Conservation (phyloP, 2,888 invertebrate species). For the Orthonevra nobilis region DNA sequence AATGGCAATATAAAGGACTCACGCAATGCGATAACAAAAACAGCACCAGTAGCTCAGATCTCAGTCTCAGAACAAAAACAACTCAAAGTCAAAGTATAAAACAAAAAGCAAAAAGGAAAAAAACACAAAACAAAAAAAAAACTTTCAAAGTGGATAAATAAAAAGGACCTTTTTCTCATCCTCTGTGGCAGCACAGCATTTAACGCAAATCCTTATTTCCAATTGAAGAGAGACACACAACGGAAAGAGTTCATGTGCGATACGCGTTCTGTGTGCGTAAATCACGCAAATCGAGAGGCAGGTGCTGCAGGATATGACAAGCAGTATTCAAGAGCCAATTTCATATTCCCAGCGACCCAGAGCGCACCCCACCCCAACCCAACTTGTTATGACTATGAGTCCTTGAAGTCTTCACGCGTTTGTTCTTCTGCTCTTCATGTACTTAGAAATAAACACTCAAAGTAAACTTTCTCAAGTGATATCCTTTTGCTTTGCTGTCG, state of each 20-base stretch:
- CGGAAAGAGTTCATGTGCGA: conserved; percentile 44
- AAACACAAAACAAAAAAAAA: conserved; percentile 45
- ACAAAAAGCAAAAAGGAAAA: too few species aligned
- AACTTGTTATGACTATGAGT: conserved; percentile 41
- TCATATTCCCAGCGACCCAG: conserved; percentile 17
- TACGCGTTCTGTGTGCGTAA: conserved; percentile 64
- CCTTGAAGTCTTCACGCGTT: conserved; percentile 48
- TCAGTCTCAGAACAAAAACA: conserved; percentile 61
- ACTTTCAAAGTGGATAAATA: conserved; percentile 70
- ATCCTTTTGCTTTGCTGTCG: conserved; percentile 41
- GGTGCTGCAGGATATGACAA: conserved; percentile 68
- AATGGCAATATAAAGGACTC: background rate
- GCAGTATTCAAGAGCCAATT: conserved; percentile 59
- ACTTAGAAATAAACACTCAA: conserved; percentile 52
- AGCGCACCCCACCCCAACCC: background rate
- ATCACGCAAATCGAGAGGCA: conserved; percentile 66
- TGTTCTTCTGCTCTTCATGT: conserved; percentile 50
- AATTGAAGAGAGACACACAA: conserved; percentile 44
- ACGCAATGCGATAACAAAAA: conserved; percentile 52
- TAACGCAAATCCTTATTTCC: conserved; percentile 59
- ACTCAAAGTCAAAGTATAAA: conserved; percentile 63
- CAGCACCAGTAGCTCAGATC: background rate
- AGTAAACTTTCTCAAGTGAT: conserved; percentile 53
- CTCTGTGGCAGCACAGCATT: conserved; percentile 28
- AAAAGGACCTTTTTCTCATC: conserved; percentile 45